Conservation (phyloP, 2,797 vertebrate species). For the Catharus ustulatus region DNA sequence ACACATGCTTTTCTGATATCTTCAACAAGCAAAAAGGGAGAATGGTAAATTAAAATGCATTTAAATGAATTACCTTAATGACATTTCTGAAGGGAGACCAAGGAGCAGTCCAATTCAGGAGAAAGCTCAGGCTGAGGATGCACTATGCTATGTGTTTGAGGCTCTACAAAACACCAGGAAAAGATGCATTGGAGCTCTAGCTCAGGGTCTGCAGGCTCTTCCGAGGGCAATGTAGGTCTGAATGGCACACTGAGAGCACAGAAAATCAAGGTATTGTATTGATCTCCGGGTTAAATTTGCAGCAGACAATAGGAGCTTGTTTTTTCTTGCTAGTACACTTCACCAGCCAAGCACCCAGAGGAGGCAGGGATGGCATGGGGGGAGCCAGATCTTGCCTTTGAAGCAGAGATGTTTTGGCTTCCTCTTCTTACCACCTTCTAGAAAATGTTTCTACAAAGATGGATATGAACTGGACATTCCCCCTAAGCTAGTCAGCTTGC, state of each 20-base stretch:
- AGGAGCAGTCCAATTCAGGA: neutral
- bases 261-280: neutral
- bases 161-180: neutral
- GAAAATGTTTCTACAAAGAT: neutral
- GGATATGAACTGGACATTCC: neutral
- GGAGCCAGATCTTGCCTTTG: neutral
- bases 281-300: neutral
- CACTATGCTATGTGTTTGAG: accelerated
- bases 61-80: neutral
- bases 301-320: neutral
- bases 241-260: neutral
- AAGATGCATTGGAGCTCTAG: accelerated
- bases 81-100: neutral
- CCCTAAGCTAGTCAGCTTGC: neutral
- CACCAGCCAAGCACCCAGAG: neutral
- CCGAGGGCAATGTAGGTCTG: neutral
- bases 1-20: neutral
- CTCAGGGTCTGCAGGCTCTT: neutral
- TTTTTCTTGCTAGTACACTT: neutral
- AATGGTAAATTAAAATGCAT: neutral
- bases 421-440: neutral
- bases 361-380: neutral
- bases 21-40: neutral
- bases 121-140: neutral
- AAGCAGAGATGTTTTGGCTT: accelerated